Base-by-base conservation (phyloP, 1,140 invertebrate species). In the Contarinia nasturtii region DNA sequence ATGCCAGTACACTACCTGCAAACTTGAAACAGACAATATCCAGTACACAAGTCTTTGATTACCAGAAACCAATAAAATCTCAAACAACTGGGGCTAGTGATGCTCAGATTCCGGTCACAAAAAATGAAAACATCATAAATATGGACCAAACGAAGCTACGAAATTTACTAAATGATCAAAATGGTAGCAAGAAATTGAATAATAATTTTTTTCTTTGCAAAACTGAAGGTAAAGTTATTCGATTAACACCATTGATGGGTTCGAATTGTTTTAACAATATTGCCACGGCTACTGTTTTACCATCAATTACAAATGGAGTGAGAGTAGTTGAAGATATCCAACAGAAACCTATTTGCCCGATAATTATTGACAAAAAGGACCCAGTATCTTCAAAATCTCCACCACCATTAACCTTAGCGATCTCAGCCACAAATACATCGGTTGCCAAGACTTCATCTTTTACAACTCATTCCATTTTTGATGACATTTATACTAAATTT, bases 401-500 rank as follows among this genome's bases (percentile, higher is more conserved):
- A 48, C 45, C 5, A 49, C 51, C 43, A 38, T 52, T 54, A 45
- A 42, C 45, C 14, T 11, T 50, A 0, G 47, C 49, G 22, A 51
- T 42, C 46, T 42, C 52, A 33, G 22, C 51, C 8, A 1, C 53
- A 15, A 44, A 46, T 11, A 57, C 58, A 50, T 57, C 63, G 47
- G 47, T 47, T 12, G 51, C 52, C 44, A 45, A 57, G 52, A 54
- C 59, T 34, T 65, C 54, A 56, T 64, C 57, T 66, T 71, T 59
- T 58, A 73, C 61, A 55, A 72, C 52, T 5, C 57, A 67, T 14
- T 69, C 67, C 52, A 66, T 68, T 1, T 70, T 68, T 48, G 70
- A 71, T 58, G 68, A 70, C 53, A 71, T 67, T 52, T 71, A 69
- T 53, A 66, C 67, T 2, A 70, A 72, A 54, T 68, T 71, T 54